Conservation (phyloP, 2,113 vertebrate genomes). For the Hylia prasina region DNA sequence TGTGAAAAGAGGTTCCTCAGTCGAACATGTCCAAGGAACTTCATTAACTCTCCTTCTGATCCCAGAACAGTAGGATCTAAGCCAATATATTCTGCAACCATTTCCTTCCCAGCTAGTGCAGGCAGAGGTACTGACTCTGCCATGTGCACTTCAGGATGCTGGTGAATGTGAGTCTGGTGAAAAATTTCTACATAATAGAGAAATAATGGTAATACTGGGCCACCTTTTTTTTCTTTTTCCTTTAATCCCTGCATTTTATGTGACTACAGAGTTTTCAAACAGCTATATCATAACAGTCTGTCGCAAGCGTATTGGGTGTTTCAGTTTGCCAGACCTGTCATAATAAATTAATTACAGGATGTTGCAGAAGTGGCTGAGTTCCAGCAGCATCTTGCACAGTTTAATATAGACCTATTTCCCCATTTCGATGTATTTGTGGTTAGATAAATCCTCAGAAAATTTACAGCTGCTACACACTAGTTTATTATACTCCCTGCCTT, state of each 20-base stretch:
- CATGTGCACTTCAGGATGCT: not conserved
- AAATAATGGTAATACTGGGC: not conserved
- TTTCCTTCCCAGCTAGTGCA: not conserved
- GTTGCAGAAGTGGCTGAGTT: slow-evolving; percentile 93
- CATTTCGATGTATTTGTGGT: slow-evolving; percentile 95
- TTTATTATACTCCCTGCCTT: slow-evolving; percentile 84
- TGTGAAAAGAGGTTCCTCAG: not conserved
- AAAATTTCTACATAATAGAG: not conserved
- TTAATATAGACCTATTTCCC: slow-evolving; percentile 96
- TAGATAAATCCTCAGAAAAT: slow-evolving; percentile 89
- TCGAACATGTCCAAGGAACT: not conserved
- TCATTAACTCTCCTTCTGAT: slow-evolving; percentile 19
- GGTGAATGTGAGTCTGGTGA: not conserved
- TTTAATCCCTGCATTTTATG: slow-evolving; percentile 33
- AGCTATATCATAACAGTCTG: slow-evolving; percentile 77
- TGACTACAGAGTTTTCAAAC: slow-evolving; percentile 63
- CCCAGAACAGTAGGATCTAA: not conserved
- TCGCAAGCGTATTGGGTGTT: slow-evolving; percentile 96
- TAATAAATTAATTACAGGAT: slow-evolving; percentile 99
- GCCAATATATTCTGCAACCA: slow-evolving; percentile 7
- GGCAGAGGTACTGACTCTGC: not conserved
- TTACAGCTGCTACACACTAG: slow-evolving; percentile 87
- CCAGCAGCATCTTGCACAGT: slow-evolving; percentile 85
- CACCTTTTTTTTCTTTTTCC: not conserved
- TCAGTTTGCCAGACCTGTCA: slow-evolving; percentile 99